A percentile compares a stretch with the other conserved stretches of the same genome.
Conservation (phyloP, 1,140 invertebrate species). For the Temnothorax curvispinosus region DNA sequence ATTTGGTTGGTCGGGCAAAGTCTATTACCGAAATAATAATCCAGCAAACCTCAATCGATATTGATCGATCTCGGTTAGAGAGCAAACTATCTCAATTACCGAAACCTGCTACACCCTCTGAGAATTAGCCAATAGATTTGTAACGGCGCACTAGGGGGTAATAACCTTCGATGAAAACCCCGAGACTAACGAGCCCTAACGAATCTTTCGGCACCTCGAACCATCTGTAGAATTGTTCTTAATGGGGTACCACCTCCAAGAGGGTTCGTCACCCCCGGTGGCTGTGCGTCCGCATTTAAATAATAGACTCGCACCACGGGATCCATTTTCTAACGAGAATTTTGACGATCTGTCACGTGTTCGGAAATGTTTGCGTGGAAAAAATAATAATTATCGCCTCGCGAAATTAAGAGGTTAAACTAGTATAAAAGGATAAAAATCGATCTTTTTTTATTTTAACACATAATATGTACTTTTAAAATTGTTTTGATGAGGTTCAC, state of each 20-base stretch:
- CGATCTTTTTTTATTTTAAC: neutral
- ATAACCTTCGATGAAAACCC: constrained; percentile 70
- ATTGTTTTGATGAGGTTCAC: too few relatives aligned
- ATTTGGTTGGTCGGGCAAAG: constrained; percentile 29
- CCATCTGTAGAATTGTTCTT: constrained; percentile 81
- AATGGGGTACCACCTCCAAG: constrained; percentile 73
- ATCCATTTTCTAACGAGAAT: constrained; percentile 77
- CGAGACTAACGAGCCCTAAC: constrained; percentile 81
- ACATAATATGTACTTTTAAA: neutral
- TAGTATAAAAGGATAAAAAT: neutral
- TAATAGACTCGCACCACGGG: constrained; percentile 79
- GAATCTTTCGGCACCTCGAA: constrained; percentile 80
- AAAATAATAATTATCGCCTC: neutral
- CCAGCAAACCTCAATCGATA: neutral
- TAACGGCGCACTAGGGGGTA: constrained; percentile 67
- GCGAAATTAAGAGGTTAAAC: neutral
- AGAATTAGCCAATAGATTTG: constrained; percentile 68
- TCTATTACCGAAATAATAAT: constrained; percentile 62
- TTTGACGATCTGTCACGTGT: constrained; percentile 76
- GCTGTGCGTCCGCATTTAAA: constrained; percentile 68
- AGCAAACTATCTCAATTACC: constrained; percentile 71
- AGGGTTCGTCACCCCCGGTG: constrained; percentile 63
- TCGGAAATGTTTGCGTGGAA: constrained; percentile 37
- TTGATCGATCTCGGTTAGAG: constrained; percentile 54
- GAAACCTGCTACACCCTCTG: constrained; percentile 11